Evolutionary conservation across 2,888 invertebrate species (phyloP), one percentile per base, ranked within the genome.

Genomic region (Diaperis boleti): DNA sequence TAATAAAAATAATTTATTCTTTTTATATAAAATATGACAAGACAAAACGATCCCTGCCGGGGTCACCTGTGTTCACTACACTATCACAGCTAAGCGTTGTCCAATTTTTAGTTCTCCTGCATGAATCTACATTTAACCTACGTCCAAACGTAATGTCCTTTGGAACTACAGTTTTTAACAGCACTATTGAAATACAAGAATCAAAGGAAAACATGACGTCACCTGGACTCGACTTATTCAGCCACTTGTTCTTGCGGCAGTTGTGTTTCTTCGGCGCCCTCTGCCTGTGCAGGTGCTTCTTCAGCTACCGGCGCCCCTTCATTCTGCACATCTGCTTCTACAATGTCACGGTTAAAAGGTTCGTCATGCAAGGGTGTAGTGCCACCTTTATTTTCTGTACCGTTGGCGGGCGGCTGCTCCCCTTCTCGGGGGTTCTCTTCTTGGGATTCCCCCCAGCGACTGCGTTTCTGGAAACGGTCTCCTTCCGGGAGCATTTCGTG

Each of bases 31-130:
- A 62, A 64, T n/a, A 63, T 66, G 63, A 66, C 65, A 67, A 64
- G 66, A 69, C 62, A 64, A 60, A 68, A 68, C 62, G 63, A 64
- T 67, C 68, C 62, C 68, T 64, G 67, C 66, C 65, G 71, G 65
- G 76, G 76, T 78, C 78, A 75, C 78, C 79, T 80, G 80, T 80
- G 80, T 80, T 80, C 80, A 80, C 78, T 73, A 74, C 74, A 76
- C 74, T 76, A 79, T 79, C 80, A 80, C 80, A 80, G 79, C 79
- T 77, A 72, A 71, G 71, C 59, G 64, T 69, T 54, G 54, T 64
- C 67, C 59, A 63, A 59, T 68, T 69, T 70, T 31, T 52, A 71
- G 59, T 66, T 66, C 61, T 72, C 70, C 72, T 71, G 42, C 15
- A 31, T 35, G 50, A 31, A 64, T 50, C 59, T 59, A 64, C 42